Percentiles rank a stretch among this genome's conserved stretches.
phyloP scores from a whole-genome alignment of 2,888 invertebrate species.

The Seira musarum region DNA sequence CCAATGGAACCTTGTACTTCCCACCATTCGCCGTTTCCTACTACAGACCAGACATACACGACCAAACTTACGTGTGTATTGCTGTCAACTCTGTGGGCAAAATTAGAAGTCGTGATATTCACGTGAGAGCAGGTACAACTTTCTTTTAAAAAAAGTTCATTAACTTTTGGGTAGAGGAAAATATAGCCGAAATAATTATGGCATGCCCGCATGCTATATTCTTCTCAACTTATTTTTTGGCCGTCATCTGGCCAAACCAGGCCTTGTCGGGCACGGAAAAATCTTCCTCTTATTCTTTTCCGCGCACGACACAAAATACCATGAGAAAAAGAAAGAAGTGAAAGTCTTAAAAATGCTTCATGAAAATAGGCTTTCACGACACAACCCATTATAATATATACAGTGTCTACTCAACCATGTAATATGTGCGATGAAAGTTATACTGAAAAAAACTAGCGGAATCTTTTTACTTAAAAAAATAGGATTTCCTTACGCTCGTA shows the following conservation, averaged over 20 bases:
- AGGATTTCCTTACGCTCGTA: constrained; percentile 16
- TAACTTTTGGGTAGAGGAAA: background rate
- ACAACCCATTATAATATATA: background rate
- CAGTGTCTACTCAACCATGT: constrained; percentile 12
- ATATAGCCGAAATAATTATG: background rate
- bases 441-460: constrained; percentile 12
- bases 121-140: constrained; percentile 86
- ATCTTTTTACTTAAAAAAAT: background rate
- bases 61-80: constrained; percentile 84
- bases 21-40: constrained; percentile 67
- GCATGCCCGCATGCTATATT: no score
- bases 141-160: background rate
- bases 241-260: no score
- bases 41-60: constrained; percentile 80
- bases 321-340: background rate
- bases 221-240: no score
- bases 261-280: no score
- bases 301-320: background rate
- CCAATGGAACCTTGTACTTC: constrained; percentile 70
- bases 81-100: constrained; percentile 82
- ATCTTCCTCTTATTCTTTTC: background rate
- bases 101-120: constrained; percentile 88
- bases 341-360: background rate
- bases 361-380: background rate
- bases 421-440: constrained; percentile 29